Evolutionary conservation across 2,888 invertebrate genomes (phyloP), one percentile per base, ranked within the genome.

Genomic region (Watsonalla binaria): DNA sequence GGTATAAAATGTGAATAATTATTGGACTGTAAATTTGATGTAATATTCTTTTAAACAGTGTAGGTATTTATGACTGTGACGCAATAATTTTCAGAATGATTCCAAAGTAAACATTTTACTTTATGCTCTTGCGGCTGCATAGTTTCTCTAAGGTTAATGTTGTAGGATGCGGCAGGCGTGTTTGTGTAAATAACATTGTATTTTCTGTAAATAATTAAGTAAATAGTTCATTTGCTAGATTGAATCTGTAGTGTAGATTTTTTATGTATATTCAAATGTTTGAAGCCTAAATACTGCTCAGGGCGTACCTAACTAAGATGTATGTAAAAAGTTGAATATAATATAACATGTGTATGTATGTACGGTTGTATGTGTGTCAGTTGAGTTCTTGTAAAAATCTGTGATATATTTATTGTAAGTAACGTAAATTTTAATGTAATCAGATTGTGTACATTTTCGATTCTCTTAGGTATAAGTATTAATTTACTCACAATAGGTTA

Each of bases 371-470:
- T 74, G 69, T 75, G 76, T 79, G 74, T 80, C 72, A 55, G 60
- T 76, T 83, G 75, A 63, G 68, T 80, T 87, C 82, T 85, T 89
- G 87, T 90, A 88, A 82, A 49, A 85, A 86, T 90, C 90, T 90
- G 90, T 90, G 90, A 90, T 90, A 90, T 90, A 90, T 90, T 88
- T 90, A 90, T 86, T 85, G 80, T 90, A 90, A 90, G 88, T 81
- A 80, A 70, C 62, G 86, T 87, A 88, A 77, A 86, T 84, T 78
- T 68, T 76, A 79, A 68, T 77, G 61, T 83, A 78, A 74, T 70
- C 66, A 54, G 45, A 59, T 59, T 65, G 64, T 81, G 77, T 81
- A 82, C 73, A 49, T 72, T 70, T 69, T 73, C 60, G 59, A 75
- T 61, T 73, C 66, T 74, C 62, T 65, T 75, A 70, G 65, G 61